These are phyloP conservation scores for Aleiodes leptofemur DNA, from an alignment of 2,888 invertebrate species.

Conservation along the genomic window DNA sequence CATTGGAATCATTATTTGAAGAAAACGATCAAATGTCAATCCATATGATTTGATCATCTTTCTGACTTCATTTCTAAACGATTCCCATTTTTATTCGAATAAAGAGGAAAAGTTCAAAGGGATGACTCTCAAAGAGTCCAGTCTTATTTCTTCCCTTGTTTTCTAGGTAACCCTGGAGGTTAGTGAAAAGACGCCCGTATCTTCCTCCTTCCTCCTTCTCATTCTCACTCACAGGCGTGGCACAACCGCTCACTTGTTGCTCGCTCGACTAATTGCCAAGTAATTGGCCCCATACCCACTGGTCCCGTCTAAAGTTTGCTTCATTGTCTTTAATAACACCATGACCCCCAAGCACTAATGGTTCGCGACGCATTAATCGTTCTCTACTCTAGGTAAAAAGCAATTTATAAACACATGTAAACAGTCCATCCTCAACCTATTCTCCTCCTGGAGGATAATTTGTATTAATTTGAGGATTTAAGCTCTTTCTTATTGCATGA, in stretches of 20 bases:
- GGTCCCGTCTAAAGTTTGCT: conserved; percentile 73
- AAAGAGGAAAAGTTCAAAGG: background rate
- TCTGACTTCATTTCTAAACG: no score
- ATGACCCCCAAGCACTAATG: conserved; percentile 70
- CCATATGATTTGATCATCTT: no score
- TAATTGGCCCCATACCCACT: conserved; percentile 72
- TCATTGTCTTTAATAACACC: conserved; percentile 75
- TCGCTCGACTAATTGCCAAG: conserved; percentile 75
- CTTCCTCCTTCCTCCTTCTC: conserved; percentile 29
- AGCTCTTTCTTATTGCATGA: no score
- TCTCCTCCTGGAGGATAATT: no score
- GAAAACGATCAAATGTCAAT: no score
- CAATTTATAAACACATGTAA: background rate
- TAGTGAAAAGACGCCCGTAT: conserved; percentile 34
- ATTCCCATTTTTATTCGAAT: no score
- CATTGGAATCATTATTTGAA: no score
- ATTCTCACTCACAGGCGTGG: conserved; percentile 55
- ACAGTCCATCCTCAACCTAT: background rate
- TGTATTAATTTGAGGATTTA: no score
- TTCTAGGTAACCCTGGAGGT: conserved; percentile 24
- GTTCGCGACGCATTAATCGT: conserved; percentile 67
- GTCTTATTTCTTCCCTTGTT: background rate
- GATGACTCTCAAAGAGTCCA: background rate
- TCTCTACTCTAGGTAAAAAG: background rate
- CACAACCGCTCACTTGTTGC: conserved; percentile 74